A percentile compares a stretch with the other conserved stretches of the same genome.
Evolutionary conservation across 2,888 invertebrate species (phyloP).

Genomic region (Oscheius sp.): DNA sequence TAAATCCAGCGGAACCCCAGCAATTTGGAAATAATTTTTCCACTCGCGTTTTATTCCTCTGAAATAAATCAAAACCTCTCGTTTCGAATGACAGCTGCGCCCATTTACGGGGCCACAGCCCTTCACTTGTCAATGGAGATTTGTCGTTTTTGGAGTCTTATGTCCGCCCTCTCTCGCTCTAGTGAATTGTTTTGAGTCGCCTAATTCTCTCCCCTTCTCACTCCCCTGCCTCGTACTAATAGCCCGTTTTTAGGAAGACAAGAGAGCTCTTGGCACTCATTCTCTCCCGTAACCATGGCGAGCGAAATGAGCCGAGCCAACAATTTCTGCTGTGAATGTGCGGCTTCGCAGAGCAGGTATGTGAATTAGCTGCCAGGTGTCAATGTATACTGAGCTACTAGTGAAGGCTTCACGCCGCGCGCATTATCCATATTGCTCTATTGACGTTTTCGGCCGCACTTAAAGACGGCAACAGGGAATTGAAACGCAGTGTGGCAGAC

Average conservation of each 20-base stretch:
- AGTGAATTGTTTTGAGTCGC: slow-evolving; percentile 12
- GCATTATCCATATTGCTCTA: slow-evolving; percentile 28
- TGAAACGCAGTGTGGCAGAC: slow-evolving; percentile 5
- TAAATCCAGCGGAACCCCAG: no score
- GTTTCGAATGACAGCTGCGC: no score
- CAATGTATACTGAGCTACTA: no score
- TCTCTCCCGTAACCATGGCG: slow-evolving; percentile 41
- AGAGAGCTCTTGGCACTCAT: background rate
- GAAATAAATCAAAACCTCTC: no score
- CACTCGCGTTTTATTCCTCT: no score
- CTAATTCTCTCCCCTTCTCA: slow-evolving; percentile 9
- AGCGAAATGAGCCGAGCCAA: slow-evolving; percentile 53
- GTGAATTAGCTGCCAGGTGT: background rate
- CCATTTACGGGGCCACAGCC: no score
- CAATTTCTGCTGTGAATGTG: slow-evolving; percentile 69
- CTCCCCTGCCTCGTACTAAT: background rate
- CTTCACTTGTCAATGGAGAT: slow-evolving; percentile 1
- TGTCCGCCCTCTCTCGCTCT: no score
- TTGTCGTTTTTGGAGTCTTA: slow-evolving; percentile 7
- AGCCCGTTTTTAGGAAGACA: background rate
- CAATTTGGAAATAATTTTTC: no score
- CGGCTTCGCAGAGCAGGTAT: slow-evolving; percentile 60
- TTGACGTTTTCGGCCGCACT: slow-evolving; percentile 24
- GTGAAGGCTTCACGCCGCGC: slow-evolving; percentile 20
- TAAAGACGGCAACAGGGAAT: slow-evolving; percentile 22